Base-by-base conservation (phyloP, 2,113 vertebrate genomes). In the Sinocyclocheilus grahami region DNA sequence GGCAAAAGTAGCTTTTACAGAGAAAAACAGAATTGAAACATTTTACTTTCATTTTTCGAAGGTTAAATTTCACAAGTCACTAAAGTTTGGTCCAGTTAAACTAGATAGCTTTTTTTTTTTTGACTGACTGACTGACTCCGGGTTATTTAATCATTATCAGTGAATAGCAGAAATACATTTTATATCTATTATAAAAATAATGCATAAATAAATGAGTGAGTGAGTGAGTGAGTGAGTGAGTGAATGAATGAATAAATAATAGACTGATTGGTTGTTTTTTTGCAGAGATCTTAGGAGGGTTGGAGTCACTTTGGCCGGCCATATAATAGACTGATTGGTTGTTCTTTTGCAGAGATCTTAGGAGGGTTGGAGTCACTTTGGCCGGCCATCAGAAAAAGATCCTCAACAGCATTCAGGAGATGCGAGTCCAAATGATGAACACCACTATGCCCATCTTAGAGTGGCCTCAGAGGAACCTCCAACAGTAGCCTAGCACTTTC, bases 351-450 rank as follows among this genome's bases (percentile, higher is more conserved):
- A 99, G 98, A 93, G 98, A 99, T 94, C 91, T 48, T 48, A 48
- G 46, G 46, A 48, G 46, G 46, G 46, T 48, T 12, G 46, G 46
- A 48, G 46, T 48, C 46, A 48, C 10, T 48, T 12, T 48, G 46
- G 46, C 46, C 2, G 46, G 46, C 10, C 98, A 99, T 95, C 98
- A 99, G 96, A 99, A 99, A 94, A 99, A 99, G 95, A 99, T 99
- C 93, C 96, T 99, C 96, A 99, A 93, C 93, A 97, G 96, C 93
- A 98, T 99, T 95, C 98, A 99, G 91, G 98, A 99, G 94, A 97
- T 98, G 96, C 97, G 98, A 91, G 97, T 97, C 92, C 96, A 97
- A 93, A 95, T 99, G 96, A 96, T 97, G 92, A 99, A 96, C 80
- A 94, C 95, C 69, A 95, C 96, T 91, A 94, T 97, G 90, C 96